Evolutionary conservation across 2,113 vertebrate genomes (phyloP).

Genomic region (Theristicus caerulescens): DNA sequence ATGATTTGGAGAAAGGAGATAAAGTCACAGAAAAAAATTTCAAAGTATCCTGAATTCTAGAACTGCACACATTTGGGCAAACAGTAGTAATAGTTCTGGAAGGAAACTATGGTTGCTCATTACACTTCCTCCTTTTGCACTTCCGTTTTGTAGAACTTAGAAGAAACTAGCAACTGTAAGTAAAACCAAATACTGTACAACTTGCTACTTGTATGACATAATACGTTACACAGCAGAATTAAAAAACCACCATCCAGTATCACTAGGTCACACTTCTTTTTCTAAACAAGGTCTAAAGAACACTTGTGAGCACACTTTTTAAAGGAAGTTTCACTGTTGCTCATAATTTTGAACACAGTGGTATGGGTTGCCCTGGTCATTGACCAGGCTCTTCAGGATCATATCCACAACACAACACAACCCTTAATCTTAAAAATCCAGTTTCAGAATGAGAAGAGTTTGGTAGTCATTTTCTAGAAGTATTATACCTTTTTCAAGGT

Average conservation of each 20-base stretch:
- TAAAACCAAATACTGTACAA: not conserved
- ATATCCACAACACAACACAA: not conserved
- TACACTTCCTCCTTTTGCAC: not conserved
- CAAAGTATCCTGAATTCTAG: not conserved
- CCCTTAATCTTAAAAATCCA: not conserved
- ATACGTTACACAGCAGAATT: not conserved
- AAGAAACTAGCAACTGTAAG: not conserved
- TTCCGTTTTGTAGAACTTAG: not conserved
- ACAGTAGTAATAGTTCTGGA: not conserved
- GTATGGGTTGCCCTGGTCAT: not conserved
- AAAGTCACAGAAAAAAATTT: not conserved
- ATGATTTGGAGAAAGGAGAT: not conserved
- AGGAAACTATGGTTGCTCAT: not conserved
- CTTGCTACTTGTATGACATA: too few relatives aligned
- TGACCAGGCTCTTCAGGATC: not conserved
- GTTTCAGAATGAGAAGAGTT: not conserved
- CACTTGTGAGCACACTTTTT: not conserved
- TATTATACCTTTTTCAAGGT: conserved; percentile 90
- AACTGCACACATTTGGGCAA: not conserved
- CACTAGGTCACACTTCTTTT: not conserved
- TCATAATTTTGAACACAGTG: rapidly evolving
- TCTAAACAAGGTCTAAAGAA: not conserved
- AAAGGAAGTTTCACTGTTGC: not conserved
- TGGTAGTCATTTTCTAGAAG: not conserved
- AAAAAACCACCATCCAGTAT: not conserved